Base-by-base conservation (phyloP, 2,888 invertebrate species). In the Rhimphoctona megacephalus region DNA sequence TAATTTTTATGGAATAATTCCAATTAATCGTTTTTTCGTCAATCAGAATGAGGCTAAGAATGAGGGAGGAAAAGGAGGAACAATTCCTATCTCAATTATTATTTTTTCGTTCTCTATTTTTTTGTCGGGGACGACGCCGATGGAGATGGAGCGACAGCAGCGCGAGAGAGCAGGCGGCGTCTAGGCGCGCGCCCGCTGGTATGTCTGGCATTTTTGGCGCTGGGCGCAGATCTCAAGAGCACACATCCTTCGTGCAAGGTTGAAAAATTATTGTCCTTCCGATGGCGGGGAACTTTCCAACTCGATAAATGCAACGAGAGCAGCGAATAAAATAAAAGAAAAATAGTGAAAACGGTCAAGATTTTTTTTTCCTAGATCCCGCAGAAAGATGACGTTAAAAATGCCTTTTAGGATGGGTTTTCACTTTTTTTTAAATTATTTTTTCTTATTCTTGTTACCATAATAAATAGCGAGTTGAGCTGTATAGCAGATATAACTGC, bases 131-230 rank as follows among this genome's bases (percentile, higher is more conserved):
- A 25, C 79, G 70, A 70, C 74, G 70, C 76, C 80, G 76, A 73
- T 74, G 69, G 19, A 52, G 36, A 70, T 76, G 85, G 87, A 86
- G 86, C 90, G 89, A 67, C 76, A 57, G 39, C 77, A 66, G 77
- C 81, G 77, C 81, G 66, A 14, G 66, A 87, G 88, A 85, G 85
- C 91, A 90, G 93, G 92, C 93, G 93, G 93, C 93, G 94, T 94
- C 94, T 93, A 93, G 93, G 92, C 94, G 94, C 93, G 93, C 93
- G 93, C 93, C 93, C 91, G 91, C 91, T 91, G 94, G 94, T 92
- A 94, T 94, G 93, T 91, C 93, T 92, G 94, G 93, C 87, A 93
- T 93, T 93, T 92, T 92, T 89, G 89, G 90, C 90, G 90, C 90
- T 89, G 88, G 90, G 85, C 86, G 82, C 39, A 67, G 78, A 80